These are phyloP conservation scores for Nerophis ophidion DNA, from an alignment of 2,113 vertebrate genomes.

Conservation along the genomic window DNA sequence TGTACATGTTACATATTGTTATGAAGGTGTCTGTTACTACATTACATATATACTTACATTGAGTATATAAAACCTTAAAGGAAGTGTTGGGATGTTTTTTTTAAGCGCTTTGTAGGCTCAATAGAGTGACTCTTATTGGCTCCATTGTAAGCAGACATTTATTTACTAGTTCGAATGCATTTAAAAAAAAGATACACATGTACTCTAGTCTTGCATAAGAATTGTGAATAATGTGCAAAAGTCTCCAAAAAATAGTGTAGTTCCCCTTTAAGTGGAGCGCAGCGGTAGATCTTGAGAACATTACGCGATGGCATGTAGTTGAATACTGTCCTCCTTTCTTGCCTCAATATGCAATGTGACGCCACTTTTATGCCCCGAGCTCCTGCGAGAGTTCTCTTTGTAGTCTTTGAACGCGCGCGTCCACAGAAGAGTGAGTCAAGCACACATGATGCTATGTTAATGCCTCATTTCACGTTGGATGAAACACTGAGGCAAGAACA, in stretches of 20 bases:
- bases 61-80: no score
- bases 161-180: no score
- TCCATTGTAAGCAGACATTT: no score
- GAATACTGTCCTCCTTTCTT: conserved; percentile 5
- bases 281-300: not conserved
- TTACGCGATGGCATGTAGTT: conserved; percentile 4
- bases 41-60: no score
- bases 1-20: no score
- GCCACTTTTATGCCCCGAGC: conserved; percentile 7
- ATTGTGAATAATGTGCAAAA: no score
- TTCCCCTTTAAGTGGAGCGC: not conserved
- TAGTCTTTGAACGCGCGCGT: conserved; percentile 28
- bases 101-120: no score
- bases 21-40: no score
- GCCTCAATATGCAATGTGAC: not conserved
- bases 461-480: conserved; percentile 28
- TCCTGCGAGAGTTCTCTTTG: conserved; percentile 33
- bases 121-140: no score
- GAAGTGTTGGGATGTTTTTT: no score
- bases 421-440: conserved; percentile 18
- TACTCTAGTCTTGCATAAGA: no score
- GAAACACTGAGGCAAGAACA: not conserved
- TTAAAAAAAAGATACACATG: no score
- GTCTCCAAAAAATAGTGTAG: not conserved
- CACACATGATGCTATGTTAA: conserved; percentile 21